These are phyloP conservation scores for Moxostoma hubbsi DNA, from an alignment of 2,797 vertebrate genomes.

Conservation along the genomic window DNA sequence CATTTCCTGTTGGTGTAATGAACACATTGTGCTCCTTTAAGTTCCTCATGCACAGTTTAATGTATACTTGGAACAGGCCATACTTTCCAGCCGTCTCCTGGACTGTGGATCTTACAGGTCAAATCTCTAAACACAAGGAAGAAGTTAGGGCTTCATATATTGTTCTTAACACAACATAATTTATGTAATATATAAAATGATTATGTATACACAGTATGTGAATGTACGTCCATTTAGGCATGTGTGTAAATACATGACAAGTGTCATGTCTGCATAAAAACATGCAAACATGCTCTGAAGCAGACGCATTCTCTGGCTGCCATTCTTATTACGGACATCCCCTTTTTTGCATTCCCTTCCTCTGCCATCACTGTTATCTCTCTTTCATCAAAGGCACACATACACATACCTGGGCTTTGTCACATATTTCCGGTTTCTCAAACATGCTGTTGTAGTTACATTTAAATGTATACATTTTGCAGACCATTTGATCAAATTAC, in stretches of 20 bases:
- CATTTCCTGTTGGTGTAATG: constrained; percentile 22
- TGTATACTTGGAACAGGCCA: constrained; percentile 15
- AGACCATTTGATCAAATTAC: too few relatives aligned
- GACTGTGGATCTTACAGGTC: background rate
- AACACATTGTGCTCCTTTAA: constrained; percentile 10
- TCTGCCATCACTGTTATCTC: constrained; percentile 27
- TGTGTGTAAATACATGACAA: background rate
- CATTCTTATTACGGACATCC: constrained; percentile 40
- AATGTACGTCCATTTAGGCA: background rate
- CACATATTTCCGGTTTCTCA: constrained; percentile 21
- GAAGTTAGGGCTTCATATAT: background rate
- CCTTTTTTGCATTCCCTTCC: constrained; percentile 34
- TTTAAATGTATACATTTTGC: too few relatives aligned
- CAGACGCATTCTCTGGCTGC: constrained; percentile 33
- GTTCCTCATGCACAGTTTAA: background rate
- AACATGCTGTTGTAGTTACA: constrained; percentile 21
- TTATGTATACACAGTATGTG: background rate
- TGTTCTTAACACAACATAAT: background rate
- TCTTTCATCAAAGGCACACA: constrained; percentile 22
- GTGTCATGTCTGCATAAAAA: constrained; percentile 15
- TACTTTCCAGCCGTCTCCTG: background rate
- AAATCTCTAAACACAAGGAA: background rate
- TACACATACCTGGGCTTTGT: constrained; percentile 16
- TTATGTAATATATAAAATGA: background rate
- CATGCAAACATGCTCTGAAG: constrained; percentile 5